These are phyloP conservation scores for Phyllotreta striolata DNA, from an alignment of 2,888 invertebrate genomes.

Conservation along the genomic window DNA sequence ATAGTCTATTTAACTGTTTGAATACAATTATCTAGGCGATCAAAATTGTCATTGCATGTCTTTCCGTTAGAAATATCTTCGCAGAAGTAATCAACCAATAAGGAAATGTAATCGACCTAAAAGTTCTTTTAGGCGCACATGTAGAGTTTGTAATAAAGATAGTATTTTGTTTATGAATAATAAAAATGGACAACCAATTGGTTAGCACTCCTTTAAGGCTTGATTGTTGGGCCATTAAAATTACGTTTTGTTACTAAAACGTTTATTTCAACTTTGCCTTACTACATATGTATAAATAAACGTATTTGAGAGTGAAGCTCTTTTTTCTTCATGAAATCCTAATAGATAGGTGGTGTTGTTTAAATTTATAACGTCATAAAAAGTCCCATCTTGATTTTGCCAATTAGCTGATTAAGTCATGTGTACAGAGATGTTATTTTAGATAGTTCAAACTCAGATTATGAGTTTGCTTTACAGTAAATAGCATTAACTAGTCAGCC, in stretches of 20 bases:
- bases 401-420: conserved; percentile 35
- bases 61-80: conserved; percentile 26
- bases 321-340: background rate
- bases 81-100: conserved; percentile 40
- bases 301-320: too few species aligned
- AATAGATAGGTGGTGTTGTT: conserved; percentile 5
- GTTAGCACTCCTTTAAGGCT: background rate
- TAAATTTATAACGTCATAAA: conserved; percentile 16
- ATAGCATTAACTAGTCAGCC: conserved; percentile 13
- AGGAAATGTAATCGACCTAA: conserved; percentile 14
- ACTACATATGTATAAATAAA: too few species aligned
- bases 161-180: background rate
- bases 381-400: conserved; percentile 24
- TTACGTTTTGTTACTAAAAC: too few species aligned
- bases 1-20: conserved; percentile 37
- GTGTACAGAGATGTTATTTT: conserved; percentile 23
- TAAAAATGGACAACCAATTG: conserved; percentile 7
- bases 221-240: too few species aligned
- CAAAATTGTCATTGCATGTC: conserved; percentile 41
- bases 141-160: background rate
- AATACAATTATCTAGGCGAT: conserved; percentile 39
- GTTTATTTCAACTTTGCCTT: too few species aligned
- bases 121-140: conserved; percentile 6
- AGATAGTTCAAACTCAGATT: conserved; percentile 10
- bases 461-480: conserved; percentile 20